Conservation (phyloP, 2,797 vertebrate genomes). For the Enteromius unitaeniatus region DNA sequence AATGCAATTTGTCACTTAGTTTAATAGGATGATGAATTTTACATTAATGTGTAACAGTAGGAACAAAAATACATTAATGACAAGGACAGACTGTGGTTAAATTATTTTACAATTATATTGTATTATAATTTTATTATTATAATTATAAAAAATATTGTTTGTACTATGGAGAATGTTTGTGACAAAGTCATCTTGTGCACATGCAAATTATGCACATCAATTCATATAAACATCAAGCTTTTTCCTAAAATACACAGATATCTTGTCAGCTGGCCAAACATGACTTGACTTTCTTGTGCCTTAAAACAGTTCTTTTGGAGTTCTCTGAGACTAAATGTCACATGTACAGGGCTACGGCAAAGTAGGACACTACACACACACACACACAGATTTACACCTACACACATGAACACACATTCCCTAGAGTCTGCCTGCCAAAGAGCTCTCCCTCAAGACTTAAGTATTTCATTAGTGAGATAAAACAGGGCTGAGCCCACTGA, state of each 20-base stretch:
- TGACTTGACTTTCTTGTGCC: slow-evolving; percentile 27
- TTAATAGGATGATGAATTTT: neutral
- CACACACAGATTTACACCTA: slow-evolving; percentile 40
- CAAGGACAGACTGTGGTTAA: neutral
- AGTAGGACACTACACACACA: slow-evolving; percentile 46
- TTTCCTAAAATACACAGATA: neutral
- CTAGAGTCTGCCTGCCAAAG: slow-evolving; percentile 68
- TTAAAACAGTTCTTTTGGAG: slow-evolving; percentile 52
- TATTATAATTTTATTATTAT: no score
- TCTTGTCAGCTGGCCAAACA: neutral
- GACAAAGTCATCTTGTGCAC: neutral
- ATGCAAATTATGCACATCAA: neutral
- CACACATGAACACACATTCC: slow-evolving; percentile 58
- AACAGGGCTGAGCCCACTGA: slow-evolving; percentile 74
- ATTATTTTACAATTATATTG: neutral
- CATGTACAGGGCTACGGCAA: slow-evolving; percentile 56
- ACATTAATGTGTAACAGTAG: neutral
- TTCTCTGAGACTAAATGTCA: slow-evolving; percentile 57
- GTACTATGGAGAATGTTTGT: neutral
- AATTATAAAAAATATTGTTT: neutral
- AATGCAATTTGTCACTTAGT: neutral
- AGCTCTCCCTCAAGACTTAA: slow-evolving; percentile 75
- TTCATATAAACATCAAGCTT: neutral
- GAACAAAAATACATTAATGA: neutral
- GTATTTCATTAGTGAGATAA: slow-evolving; percentile 83